A percentile compares a stretch with the other conserved stretches of the same genome.
Evolutionary conservation across 2,797 vertebrate species (phyloP).

Genomic region (Aphelocoma californica): DNA sequence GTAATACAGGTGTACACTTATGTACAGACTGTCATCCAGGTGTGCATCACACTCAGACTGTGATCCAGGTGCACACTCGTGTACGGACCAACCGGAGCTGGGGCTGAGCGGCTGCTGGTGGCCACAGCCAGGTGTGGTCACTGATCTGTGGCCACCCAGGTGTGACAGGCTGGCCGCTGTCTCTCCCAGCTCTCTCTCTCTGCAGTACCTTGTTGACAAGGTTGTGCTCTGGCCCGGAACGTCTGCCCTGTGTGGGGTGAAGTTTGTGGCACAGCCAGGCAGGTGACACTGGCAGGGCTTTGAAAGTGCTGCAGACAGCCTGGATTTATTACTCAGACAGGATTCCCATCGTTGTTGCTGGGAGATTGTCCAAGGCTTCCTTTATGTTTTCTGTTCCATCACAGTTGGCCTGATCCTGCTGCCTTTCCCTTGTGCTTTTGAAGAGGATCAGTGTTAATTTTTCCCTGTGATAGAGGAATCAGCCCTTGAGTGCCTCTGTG

Average conservation of each 20-base stretch:
- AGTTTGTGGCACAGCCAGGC: fast-evolving
- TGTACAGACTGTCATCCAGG: too few species aligned
- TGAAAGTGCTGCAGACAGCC: background rate
- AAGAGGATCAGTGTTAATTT: background rate
- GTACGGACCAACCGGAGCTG: background rate
- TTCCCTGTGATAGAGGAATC: background rate
- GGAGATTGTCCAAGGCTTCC: background rate
- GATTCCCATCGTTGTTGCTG: fast-evolving
- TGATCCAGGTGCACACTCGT: background rate
- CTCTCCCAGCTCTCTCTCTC: background rate
- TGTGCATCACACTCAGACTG: too few species aligned
- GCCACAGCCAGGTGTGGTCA: background rate
- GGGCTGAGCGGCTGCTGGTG: fast-evolving
- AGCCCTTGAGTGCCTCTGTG: background rate
- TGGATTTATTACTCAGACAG: background rate
- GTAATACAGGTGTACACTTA: too few species aligned
- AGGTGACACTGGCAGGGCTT: background rate
- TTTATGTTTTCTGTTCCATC: background rate
- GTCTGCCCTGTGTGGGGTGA: background rate
- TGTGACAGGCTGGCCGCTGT: background rate
- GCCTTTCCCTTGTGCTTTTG: background rate
- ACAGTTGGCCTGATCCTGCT: background rate
- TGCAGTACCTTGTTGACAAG: fast-evolving
- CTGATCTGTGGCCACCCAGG: background rate
- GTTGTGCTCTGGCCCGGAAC: background rate